A percentile compares a stretch with the other conserved stretches of the same genome.
Conservation (phyloP, 2,888 invertebrate genomes). For the Noctua fimbriata region DNA sequence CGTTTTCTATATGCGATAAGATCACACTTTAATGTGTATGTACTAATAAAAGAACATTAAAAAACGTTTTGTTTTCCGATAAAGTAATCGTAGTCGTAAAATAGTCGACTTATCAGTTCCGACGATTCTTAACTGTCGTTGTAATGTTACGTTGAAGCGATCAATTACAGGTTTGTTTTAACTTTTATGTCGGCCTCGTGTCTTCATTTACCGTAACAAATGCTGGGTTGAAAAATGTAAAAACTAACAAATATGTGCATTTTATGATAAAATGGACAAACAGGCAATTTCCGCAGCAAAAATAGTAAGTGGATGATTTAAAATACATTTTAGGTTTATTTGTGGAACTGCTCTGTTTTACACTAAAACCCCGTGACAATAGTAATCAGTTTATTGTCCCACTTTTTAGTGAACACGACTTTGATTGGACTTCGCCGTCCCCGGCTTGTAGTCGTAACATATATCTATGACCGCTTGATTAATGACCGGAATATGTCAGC, state of each 20-base stretch:
- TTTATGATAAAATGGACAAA: conserved; percentile 30
- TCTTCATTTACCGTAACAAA: conserved; percentile 54
- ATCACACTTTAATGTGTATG: conserved; percentile 48
- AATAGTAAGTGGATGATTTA: conserved; percentile 33
- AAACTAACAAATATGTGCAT: conserved; percentile 41
- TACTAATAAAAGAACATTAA: conserved; percentile 56
- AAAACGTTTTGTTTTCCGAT: conserved; percentile 61
- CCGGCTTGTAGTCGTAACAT: conserved; percentile 78
- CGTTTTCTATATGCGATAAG: conserved; percentile 44
- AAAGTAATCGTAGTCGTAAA: conserved; percentile 59
- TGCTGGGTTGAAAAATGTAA: conserved; percentile 45
- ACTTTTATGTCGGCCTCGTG: conserved; percentile 56
- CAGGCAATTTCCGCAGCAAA: conserved; percentile 17
- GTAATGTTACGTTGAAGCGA: conserved; percentile 63
- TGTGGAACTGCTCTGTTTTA: conserved; percentile 14
- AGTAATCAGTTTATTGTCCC: conserved; percentile 62
- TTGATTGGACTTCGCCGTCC: conserved; percentile 72
- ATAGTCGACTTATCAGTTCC: conserved; percentile 51
- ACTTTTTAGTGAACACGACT: conserved; percentile 66
- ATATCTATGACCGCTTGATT: conserved; percentile 85
- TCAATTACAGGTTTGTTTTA: conserved; percentile 68
- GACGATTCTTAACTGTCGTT: conserved; percentile 55
- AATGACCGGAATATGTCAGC: conserved; percentile 89
- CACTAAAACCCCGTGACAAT: conserved; percentile 37
- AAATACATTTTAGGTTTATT: conserved; percentile 18